These are phyloP conservation scores for Chrysogorgia sp. DNA, from an alignment of 92 coral and sea anemone genomes.

Conservation along the genomic window DNA sequence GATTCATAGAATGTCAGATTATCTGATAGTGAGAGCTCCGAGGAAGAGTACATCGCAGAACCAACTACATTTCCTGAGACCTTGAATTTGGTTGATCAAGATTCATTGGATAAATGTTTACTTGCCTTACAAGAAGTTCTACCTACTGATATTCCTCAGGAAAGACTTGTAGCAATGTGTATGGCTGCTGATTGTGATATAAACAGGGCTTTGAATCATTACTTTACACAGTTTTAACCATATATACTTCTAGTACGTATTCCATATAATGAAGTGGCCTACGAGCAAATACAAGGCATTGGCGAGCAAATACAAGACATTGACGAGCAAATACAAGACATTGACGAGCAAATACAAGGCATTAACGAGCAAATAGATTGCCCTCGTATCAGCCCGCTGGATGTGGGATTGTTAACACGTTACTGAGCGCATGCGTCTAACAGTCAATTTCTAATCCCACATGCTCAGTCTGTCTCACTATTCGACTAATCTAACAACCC, in stretches of 20 bases:
- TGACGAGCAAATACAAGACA: too few species aligned
- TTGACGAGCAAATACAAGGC: too few species aligned
- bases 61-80: background rate
- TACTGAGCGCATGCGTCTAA: too few species aligned
- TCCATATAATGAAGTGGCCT: too few species aligned
- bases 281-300: too few species aligned
- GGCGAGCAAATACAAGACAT: too few species aligned
- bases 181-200: constrained; percentile 94
- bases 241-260: background rate
- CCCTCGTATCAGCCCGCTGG: too few species aligned
- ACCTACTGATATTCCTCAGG: constrained; percentile 68
- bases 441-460: too few species aligned
- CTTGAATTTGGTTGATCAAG: constrained; percentile 9
- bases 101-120: constrained; percentile 59
- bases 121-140: constrained; percentile 68
- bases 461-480: too few species aligned
- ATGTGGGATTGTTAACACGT: too few species aligned
- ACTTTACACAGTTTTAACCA: constrained; percentile 53
- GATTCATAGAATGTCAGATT: background rate
- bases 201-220: constrained; percentile 87
- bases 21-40: constrained; percentile 34
- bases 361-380: too few species aligned
- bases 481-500: too few species aligned
- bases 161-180: constrained; percentile 76
- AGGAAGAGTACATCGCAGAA: background rate